Conservation (phyloP, 2,888 invertebrate species). For the Drosophila glabriapex region DNA sequence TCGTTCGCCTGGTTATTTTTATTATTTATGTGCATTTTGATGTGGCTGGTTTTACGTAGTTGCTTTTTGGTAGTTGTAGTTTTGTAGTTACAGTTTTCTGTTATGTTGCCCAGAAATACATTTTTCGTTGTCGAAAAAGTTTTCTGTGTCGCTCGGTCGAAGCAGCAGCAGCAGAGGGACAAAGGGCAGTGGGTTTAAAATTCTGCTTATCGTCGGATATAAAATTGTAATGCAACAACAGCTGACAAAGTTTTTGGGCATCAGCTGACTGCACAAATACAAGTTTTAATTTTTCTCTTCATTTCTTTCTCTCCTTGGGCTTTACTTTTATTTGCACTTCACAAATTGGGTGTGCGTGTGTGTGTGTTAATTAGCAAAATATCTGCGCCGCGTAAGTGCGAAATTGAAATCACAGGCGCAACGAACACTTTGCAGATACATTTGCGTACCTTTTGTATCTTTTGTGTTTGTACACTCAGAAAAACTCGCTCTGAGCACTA, state of each 20-base stretch:
- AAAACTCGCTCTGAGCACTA: background rate
- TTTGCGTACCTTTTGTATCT: conserved; percentile 27
- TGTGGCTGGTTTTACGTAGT: conserved; percentile 64
- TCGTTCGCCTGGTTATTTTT: conserved; percentile 65
- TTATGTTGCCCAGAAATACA: conserved; percentile 54
- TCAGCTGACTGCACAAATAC: conserved; percentile 44
- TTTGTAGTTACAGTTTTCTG: conserved; percentile 48
- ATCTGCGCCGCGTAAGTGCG: conserved; percentile 13
- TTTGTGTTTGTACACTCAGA: background rate
- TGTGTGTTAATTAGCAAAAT: conserved; percentile 38
- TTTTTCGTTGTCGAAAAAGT: conserved; percentile 53
- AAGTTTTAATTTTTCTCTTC: conserved; percentile 2
- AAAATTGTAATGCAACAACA: conserved; percentile 60
- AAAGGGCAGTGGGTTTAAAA: conserved; percentile 13
- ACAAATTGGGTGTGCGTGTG: background rate
- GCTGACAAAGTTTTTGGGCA: conserved; percentile 44
- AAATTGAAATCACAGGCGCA: conserved; percentile 25
- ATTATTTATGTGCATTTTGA: conserved; percentile 81
- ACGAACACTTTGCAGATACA: conserved; percentile 22
- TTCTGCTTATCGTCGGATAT: conserved; percentile 61
- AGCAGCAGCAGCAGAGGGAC: background rate
- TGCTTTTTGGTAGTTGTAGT: conserved; percentile 39
- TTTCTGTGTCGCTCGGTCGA: conserved; percentile 17
- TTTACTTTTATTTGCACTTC: conserved; percentile 5
- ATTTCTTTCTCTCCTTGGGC: background rate